Base-by-base conservation (phyloP, 2,797 vertebrate genomes). In the Echeneis naucrates region DNA sequence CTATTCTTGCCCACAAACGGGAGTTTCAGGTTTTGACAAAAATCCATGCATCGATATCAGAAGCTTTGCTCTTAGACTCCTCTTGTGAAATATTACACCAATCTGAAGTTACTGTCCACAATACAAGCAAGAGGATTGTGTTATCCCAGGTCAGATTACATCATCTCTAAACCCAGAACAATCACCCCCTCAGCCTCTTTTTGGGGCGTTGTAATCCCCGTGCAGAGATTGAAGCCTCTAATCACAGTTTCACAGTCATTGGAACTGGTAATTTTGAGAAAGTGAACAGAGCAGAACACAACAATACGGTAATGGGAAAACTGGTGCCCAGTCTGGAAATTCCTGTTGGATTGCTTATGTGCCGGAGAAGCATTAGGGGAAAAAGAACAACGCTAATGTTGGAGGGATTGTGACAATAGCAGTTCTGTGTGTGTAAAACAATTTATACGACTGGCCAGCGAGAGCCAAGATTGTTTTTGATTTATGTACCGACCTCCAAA, bases 81-180 rank as follows among this genome's bases (percentile, higher is more conserved):
- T 75, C 59, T 58, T 65, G 45, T 71, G 86, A 58, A 87, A 89
- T 79, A 78, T 68, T 72, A 88, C 72, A 85, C 89, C 72, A 48
- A 68, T 82, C 80, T 83, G 72, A 84, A 79, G 78, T 91, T 81
- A 83, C 56, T 76, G 78, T 75, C 72, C 50, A 54, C 51, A 57
- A 60, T 33, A 74, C 88, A 82, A 89, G 87, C 78, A 80, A 75
- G 11, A 27, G 59, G 73, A 85, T 95, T 76, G 10, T 23, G 61
- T 94, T 91, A 81, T 92, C 59, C 54, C 78, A 54, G 77, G 72
- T 93, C 86, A 63, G 68, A 78, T 94, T 92, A 90, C 86, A 71
- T 87, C 67, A 82, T 52, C 50, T 82, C 68, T 77, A 86, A 91
- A 40, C 75, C 72, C 62, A 33, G 55, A 76, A 75, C 86, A 90